Conservation (phyloP, 2,888 invertebrate genomes). For the Sylvicola cinctus region DNA sequence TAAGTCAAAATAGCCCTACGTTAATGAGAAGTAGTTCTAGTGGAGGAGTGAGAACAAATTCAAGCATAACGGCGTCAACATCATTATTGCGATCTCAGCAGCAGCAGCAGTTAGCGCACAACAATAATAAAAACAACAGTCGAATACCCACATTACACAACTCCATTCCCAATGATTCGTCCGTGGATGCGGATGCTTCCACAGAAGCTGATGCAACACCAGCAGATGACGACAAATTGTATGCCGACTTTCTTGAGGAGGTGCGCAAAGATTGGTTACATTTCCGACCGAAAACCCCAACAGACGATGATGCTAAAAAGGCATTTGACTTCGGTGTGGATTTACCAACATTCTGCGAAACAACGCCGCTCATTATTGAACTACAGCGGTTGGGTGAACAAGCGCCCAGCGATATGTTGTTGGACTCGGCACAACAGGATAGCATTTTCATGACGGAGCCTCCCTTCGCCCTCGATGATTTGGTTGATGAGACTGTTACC, state of each 20-base stretch:
- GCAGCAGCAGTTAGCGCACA: not conserved
- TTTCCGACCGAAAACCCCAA: conserved; percentile 24
- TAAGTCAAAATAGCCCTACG: conserved; percentile 2
- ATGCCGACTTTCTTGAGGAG: conserved; percentile 21
- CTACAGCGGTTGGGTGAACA: conserved; percentile 14
- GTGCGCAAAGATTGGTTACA: conserved; percentile 24
- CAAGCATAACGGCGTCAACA: not conserved
- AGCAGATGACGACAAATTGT: conserved; percentile 7
- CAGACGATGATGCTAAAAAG: conserved; percentile 2
- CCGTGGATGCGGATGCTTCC: too few species aligned
- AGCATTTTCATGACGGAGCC: conserved; percentile 16
- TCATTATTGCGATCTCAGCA: not conserved
- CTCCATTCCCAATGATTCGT: too few species aligned
- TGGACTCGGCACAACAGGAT: conserved; percentile 11
- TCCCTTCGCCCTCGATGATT: conserved; percentile 21
- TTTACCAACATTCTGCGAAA: conserved; percentile 10
- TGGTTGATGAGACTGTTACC: conserved; percentile 10
- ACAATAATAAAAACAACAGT: conserved; percentile 3
- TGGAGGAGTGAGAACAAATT: not conserved
- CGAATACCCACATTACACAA: too few species aligned
- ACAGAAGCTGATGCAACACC: too few species aligned
- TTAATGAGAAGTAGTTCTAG: not conserved
- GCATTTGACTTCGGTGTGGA: conserved; percentile 3
- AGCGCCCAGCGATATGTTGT: conserved; percentile 1
- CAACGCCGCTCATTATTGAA: conserved; percentile 21